Evolutionary conservation across 2,113 vertebrate species (phyloP).

Genomic region (Tylochromis polylepis): DNA sequence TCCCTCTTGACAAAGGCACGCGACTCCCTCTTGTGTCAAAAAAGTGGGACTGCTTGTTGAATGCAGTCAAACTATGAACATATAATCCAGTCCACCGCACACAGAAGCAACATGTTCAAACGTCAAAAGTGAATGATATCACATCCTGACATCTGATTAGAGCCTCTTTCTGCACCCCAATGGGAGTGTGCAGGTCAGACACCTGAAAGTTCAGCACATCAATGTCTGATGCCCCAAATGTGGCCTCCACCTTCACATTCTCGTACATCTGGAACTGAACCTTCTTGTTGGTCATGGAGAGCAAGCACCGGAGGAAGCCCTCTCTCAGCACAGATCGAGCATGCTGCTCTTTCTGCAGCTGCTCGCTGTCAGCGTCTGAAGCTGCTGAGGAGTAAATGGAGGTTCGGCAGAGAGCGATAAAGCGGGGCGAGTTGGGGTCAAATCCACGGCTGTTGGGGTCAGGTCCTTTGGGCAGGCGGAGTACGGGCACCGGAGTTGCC

Average conservation of each 20-base stretch:
- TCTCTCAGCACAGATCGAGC: slow-evolving; percentile 75
- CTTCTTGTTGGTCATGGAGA: slow-evolving; percentile 72
- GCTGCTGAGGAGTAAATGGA: slow-evolving; percentile 46
- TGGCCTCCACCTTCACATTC: slow-evolving; percentile 76
- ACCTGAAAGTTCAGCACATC: slow-evolving; percentile 87
- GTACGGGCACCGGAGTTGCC: slow-evolving; percentile 61
- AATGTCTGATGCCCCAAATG: slow-evolving; percentile 81
- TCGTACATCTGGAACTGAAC: slow-evolving; percentile 79
- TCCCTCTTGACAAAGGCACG: background rate
- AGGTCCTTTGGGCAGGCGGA: slow-evolving; percentile 70
- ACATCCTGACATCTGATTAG: slow-evolving; percentile 83
- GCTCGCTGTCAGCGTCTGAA: background rate
- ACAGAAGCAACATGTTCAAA: slow-evolving; percentile 38
- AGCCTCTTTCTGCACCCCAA: slow-evolving; percentile 84
- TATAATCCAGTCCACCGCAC: background rate
- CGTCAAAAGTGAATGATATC: slow-evolving; percentile 79
- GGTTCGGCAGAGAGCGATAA: slow-evolving; percentile 66
- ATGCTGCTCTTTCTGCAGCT: slow-evolving; percentile 68
- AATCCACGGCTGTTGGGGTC: slow-evolving; percentile 80
- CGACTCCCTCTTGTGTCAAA: slow-evolving; percentile 39
- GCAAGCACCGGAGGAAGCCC: slow-evolving; percentile 80
- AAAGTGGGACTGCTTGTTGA: background rate
- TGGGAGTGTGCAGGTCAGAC: slow-evolving; percentile 81
- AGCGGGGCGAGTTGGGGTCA: slow-evolving; percentile 65
- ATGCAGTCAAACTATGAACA: background rate